Evolutionary conservation across 2,113 vertebrate genomes (phyloP).

Genomic region (Leucoraja erinaceus): DNA sequence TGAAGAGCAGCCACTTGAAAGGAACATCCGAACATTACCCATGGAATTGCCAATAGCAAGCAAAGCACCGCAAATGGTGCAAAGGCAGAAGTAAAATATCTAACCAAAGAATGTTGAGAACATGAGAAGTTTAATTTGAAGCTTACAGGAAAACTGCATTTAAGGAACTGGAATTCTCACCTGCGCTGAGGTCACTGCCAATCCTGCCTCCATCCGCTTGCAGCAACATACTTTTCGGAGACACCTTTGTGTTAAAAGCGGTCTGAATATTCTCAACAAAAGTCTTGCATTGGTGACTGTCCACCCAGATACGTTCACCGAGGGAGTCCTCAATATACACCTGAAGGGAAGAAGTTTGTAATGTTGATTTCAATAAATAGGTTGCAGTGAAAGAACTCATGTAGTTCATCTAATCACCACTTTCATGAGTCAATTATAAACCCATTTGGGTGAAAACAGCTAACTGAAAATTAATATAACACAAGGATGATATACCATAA

Average conservation of each 20-base stretch:
- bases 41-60: too few relatives aligned
- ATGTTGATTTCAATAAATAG: too few relatives aligned
- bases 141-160: too few relatives aligned
- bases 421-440: not conserved
- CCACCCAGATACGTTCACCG: slow-evolving; percentile 95
- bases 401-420: not conserved
- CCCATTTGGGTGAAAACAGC: not conserved
- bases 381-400: not conserved
- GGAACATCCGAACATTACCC: too few relatives aligned
- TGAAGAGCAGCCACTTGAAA: too few relatives aligned
- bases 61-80: not conserved
- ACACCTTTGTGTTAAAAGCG: slow-evolving; percentile 89
- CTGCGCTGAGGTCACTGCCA: slow-evolving; percentile 85
- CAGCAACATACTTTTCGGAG: slow-evolving; percentile 85
- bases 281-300: slow-evolving; percentile 89
- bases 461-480: not conserved
- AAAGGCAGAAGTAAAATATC: not conserved
- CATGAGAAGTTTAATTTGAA: too few relatives aligned
- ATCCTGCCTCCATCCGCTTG: slow-evolving; percentile 77
- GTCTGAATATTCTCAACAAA: slow-evolving; percentile 98
- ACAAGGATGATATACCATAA: not conserved
- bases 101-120: too few relatives aligned
- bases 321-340: slow-evolving; percentile 97
- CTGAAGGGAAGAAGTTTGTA: slow-evolving; percentile 48
- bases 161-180: slow-evolving; percentile 47